Evolutionary conservation across 1,140 invertebrate species (phyloP).

Genomic region (Brachionus manjavacas): DNA sequence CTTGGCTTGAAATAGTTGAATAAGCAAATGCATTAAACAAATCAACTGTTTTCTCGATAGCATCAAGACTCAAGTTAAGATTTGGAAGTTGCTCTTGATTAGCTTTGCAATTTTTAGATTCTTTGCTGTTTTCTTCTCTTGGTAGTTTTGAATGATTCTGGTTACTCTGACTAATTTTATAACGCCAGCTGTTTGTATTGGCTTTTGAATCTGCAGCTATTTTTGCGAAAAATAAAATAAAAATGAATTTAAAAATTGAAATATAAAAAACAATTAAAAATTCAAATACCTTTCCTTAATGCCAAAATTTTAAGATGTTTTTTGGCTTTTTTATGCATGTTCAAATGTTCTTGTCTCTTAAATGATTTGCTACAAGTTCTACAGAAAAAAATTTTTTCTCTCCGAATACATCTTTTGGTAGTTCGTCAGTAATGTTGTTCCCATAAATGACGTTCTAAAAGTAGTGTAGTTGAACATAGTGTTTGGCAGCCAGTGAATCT

Average conservation of each 20-base stretch:
- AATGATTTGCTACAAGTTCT: neutral
- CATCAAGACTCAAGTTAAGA: neutral
- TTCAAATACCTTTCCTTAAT: neutral
- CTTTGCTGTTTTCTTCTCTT: neutral
- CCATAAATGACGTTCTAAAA: neutral
- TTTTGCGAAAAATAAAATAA: neutral
- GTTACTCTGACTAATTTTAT: neutral
- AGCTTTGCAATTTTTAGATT: neutral
- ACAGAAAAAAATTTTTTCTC: neutral
- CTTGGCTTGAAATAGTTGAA: neutral
- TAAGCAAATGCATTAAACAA: neutral
- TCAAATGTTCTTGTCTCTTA: neutral
- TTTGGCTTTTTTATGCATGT: neutral
- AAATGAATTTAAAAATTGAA: neutral
- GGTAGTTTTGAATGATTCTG: neutral
- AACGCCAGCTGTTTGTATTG: neutral
- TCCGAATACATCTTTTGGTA: neutral
- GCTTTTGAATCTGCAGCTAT: neutral
- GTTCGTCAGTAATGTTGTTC: neutral
- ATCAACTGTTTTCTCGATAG: neutral
- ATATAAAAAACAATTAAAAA: neutral
- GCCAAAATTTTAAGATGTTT: neutral
- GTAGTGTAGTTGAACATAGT: neutral
- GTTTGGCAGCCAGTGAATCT: neutral
- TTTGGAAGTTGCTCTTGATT: neutral